Evolutionary conservation across 2,113 vertebrate species (phyloP), one percentile per base, ranked within the genome.

Genomic region (Thermophis baileyi): DNA sequence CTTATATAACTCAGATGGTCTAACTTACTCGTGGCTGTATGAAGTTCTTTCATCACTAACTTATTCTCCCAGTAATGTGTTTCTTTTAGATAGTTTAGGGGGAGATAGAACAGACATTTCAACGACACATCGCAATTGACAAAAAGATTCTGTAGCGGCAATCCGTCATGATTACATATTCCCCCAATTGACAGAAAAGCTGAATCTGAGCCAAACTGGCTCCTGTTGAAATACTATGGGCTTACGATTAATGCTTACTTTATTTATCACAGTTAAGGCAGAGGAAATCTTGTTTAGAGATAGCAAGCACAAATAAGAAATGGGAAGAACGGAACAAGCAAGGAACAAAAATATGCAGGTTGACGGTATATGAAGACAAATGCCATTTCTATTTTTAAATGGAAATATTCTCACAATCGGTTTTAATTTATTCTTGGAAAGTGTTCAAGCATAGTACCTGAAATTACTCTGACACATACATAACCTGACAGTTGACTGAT

Each of bases 131-230:
- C 90, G 90, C 95, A 96, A 97, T 93, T 93, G 92, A 96, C 89
- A 96, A 95, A 97, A 96, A 92, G 92, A 97, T 97, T 97, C 92
- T 95, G 92, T 95, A 94, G 94, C 93, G 96, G 50, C 96, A 96
- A 97, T 97, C 96, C 96, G 88, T 96, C 95, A 97, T 94, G 91
- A 97, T 97, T 97, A 96, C 92, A 44, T 92, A 96, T 93, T 96
- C 91, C 90, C 49, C 92, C 91, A 40, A 55, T 96, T 97, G 97
- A 95, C 95, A 94, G 91, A 14, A 90, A 95, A 87, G 91, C 50
- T 96, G 96, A 95, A 91, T 85, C 92, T 55, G 96, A 96, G 95
- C 95, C 96, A 97, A 95, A 95, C 92, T 96, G 96, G 95, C 95
- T 98, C 90, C 96, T 95, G 92, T 95, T 96, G 94, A 92, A 88